Evolutionary conservation across 2,797 vertebrate genomes (phyloP).

Genomic region (Apogon talboti): DNA sequence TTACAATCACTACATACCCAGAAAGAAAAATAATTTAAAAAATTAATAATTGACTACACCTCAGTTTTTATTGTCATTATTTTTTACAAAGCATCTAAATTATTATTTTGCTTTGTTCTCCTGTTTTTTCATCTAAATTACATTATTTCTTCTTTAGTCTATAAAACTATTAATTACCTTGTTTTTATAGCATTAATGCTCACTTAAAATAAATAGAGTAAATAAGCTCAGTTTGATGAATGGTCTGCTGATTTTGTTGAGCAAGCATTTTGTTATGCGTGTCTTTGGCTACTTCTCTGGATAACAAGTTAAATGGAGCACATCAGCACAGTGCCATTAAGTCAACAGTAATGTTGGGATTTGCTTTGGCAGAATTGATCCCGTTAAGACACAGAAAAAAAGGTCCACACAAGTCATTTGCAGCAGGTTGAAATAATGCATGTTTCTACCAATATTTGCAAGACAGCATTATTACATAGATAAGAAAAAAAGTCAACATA

Average conservation of each 20-base stretch:
- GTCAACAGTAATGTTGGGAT: conserved; percentile 25
- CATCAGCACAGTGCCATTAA: conserved; percentile 46
- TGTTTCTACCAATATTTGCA: background rate
- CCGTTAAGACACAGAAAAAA: conserved; percentile 14
- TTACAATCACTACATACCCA: background rate
- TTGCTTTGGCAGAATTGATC: conserved; percentile 42
- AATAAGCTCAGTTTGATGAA: conserved; percentile 29
- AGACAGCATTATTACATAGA: no score
- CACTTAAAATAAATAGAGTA: conserved; percentile 10
- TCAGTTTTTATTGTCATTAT: no score
- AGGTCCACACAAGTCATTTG: background rate
- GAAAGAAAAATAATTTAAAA: background rate
- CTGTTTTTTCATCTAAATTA: no score
- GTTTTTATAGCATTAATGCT: conserved; percentile 3
- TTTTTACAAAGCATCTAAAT: no score
- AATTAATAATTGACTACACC: no score
- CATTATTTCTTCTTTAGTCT: no score
- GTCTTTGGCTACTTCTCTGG: conserved; percentile 34
- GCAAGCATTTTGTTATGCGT: conserved; percentile 51
- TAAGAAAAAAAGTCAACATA: no score
- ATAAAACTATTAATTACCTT: background rate
- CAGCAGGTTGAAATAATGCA: background rate
- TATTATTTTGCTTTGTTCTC: background rate
- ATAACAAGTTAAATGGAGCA: conserved; percentile 56
- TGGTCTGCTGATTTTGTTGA: conserved; percentile 48